Conservation (phyloP, 2,113 vertebrate species). For the Gila orcuttii region DNA sequence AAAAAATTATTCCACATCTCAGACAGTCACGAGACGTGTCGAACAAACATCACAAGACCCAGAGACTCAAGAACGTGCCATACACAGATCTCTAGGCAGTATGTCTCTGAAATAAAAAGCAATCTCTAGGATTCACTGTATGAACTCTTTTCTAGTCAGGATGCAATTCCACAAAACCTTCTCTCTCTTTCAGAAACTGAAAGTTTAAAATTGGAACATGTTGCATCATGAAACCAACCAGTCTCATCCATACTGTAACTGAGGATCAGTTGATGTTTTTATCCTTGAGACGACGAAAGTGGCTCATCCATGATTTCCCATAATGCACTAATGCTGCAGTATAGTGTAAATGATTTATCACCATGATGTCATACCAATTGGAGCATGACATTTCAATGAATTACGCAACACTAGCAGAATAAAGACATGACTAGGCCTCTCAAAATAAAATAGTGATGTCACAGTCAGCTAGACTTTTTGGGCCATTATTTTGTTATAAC, state of each 20-base stretch:
- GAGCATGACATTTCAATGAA: neutral
- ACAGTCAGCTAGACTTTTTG: neutral
- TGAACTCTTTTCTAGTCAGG: neutral
- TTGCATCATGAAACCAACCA: neutral
- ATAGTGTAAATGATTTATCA: slow-evolving; percentile 22
- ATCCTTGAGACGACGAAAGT: neutral
- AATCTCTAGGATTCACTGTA: neutral
- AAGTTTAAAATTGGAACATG: neutral
- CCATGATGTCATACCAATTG: slow-evolving; percentile 16
- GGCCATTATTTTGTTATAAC: neutral
- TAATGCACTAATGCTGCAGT: neutral
- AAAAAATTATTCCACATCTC: slow-evolving; percentile 5
- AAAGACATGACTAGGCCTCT: slow-evolving; percentile 1
- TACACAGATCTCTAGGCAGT: neutral
- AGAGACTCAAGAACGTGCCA: slow-evolving; percentile 13
- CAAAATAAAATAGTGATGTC: slow-evolving; percentile 3
- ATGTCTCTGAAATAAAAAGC: neutral
- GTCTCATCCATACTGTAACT: neutral
- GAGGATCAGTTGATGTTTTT: neutral
- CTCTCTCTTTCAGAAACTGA: neutral
- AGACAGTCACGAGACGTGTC: slow-evolving; percentile 19
- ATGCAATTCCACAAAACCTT: neutral
- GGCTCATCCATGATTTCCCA: neutral
- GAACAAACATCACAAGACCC: slow-evolving; percentile 1
- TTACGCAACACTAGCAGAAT: slow-evolving; percentile 1